These are phyloP conservation scores for Temnopleurus reevesii DNA, from an alignment of 53 echinoderm and acorn worm species.

Conservation along the genomic window DNA sequence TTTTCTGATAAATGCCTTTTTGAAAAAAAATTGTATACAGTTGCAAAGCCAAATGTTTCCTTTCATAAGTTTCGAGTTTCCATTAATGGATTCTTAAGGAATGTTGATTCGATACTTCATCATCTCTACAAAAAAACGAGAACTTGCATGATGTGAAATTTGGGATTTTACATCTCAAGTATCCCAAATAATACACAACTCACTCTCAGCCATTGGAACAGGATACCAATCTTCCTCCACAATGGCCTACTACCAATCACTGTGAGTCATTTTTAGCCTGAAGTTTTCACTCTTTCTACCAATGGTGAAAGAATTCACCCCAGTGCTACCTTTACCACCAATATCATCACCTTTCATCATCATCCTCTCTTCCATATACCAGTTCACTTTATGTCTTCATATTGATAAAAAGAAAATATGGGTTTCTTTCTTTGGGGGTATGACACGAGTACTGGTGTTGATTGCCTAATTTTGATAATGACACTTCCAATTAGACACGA, in stretches of 20 bases:
- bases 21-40: too few relatives aligned
- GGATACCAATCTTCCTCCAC: neutral
- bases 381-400: neutral
- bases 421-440: neutral
- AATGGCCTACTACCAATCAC: constrained; percentile 21
- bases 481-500: constrained; percentile 49
- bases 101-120: too few relatives aligned
- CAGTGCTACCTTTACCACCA: constrained; percentile 26
- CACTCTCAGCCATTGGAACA: neutral
- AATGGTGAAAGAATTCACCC: constrained; percentile 28
- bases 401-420: neutral
- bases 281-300: constrained; percentile 29
- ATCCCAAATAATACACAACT: neutral
- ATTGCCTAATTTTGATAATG: constrained; percentile 57
- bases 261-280: constrained; percentile 49
- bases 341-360: constrained; percentile 33
- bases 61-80: too few relatives aligned
- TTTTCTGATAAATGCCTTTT: too few relatives aligned
- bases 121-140: too few relatives aligned
- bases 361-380: constrained; percentile 18
- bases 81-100: too few relatives aligned
- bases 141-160: neutral
- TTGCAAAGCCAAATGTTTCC: too few relatives aligned
- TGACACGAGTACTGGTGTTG: constrained; percentile 34
- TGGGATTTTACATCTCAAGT: neutral